A percentile compares a stretch with the other conserved stretches of the same genome.
Evolutionary conservation across 2,797 vertebrate species (phyloP).

Genomic region (Smutsia temminckii): DNA sequence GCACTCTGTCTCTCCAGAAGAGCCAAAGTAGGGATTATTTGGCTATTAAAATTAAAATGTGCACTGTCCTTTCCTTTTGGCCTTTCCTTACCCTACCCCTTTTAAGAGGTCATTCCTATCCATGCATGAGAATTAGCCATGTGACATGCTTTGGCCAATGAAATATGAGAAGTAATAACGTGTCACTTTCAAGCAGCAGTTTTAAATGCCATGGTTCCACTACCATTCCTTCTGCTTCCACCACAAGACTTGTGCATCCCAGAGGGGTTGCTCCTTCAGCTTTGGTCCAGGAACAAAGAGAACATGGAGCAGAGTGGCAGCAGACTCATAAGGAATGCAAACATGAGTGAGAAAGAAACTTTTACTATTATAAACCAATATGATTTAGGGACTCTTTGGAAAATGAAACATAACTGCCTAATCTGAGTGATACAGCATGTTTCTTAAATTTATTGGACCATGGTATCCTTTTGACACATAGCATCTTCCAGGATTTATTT

Average conservation of each 20-base stretch:
- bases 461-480: background rate
- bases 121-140: background rate
- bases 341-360: background rate
- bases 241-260: background rate
- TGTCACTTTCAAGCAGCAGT: background rate
- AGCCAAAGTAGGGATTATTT: background rate
- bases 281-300: background rate
- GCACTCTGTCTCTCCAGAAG: background rate
- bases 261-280: background rate
- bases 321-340: background rate
- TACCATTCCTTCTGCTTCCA: background rate
- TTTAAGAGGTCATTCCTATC: background rate
- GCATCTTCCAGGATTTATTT: slow-evolving; percentile 1
- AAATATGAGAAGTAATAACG: background rate
- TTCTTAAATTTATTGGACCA: background rate
- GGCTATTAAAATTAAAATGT: background rate
- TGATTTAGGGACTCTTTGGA: background rate
- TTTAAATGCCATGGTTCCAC: background rate
- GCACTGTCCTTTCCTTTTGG: background rate
- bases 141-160: background rate
- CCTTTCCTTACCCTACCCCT: background rate
- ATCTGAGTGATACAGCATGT: background rate
- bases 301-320: background rate
- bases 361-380: background rate
- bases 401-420: slow-evolving; percentile 21